These are phyloP conservation scores for Smutsia temminckii DNA, from an alignment of 2,797 vertebrate species.

Conservation along the genomic window DNA sequence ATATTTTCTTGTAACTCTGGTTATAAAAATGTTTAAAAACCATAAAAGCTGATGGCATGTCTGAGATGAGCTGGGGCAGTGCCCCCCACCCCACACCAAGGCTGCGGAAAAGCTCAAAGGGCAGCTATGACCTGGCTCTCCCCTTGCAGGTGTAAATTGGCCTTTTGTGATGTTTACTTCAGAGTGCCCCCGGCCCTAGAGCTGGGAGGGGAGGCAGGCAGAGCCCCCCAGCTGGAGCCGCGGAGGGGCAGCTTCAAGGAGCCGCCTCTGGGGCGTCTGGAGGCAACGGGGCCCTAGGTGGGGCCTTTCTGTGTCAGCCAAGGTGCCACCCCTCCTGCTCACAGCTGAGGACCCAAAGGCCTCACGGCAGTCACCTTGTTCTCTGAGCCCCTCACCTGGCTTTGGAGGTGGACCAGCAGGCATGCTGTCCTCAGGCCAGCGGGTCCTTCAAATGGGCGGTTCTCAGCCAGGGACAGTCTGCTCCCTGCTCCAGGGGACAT, in stretches of 20 bases:
- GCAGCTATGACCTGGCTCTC: too few relatives aligned
- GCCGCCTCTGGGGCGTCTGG: slow-evolving; percentile 17
- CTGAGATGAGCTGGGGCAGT: slow-evolving; percentile 53
- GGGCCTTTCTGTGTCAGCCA: background rate
- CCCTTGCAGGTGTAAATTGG: slow-evolving; percentile 64
- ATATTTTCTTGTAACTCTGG: slow-evolving; percentile 67
- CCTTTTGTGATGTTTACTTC: slow-evolving; percentile 77
- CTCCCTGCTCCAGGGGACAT: accelerated
- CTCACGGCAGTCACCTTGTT: accelerated
- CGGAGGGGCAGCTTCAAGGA: slow-evolving; percentile 57
- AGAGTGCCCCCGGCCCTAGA: slow-evolving; percentile 22
- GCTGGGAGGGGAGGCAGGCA: background rate
- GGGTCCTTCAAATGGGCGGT: accelerated
- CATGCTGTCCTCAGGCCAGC: too few relatives aligned
- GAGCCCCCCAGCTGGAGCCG: background rate
- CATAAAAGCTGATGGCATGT: slow-evolving; percentile 58
- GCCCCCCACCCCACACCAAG: too few relatives aligned
- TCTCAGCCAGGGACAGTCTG: background rate
- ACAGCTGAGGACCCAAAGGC: background rate
- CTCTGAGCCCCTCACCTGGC: background rate
- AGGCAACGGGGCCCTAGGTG: slow-evolving; percentile 42
- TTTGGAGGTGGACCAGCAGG: background rate
- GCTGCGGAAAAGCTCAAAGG: too few relatives aligned
- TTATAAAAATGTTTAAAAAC: slow-evolving; percentile 63
- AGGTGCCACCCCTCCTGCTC: accelerated